These are phyloP conservation scores for Nudaria mundana DNA, from an alignment of 2,888 invertebrate species.

Conservation along the genomic window DNA sequence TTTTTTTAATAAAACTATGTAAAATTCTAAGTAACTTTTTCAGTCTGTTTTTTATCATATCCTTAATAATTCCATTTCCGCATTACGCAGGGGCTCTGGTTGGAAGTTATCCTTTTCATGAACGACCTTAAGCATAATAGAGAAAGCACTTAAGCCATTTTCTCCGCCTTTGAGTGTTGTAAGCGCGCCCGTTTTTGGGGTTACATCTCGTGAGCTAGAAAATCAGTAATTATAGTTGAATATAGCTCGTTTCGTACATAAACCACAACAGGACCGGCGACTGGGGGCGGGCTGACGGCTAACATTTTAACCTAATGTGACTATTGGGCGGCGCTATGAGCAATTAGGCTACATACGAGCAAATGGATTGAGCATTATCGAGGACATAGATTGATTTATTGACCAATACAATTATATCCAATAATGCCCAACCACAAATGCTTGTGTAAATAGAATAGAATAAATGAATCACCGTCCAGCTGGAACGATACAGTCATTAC, in stretches of 20 bases:
- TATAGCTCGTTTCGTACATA: constrained; percentile 56
- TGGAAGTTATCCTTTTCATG: constrained; percentile 81
- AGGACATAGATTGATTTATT: constrained; percentile 78
- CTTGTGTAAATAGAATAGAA: constrained; percentile 18
- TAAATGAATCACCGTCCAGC: constrained; percentile 29
- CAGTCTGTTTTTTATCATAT: constrained; percentile 29
- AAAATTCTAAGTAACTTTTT: neutral
- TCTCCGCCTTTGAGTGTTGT: constrained; percentile 81
- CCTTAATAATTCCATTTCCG: constrained; percentile 48
- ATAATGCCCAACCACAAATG: constrained; percentile 9
- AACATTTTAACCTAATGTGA: constrained; percentile 68
- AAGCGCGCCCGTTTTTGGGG: constrained; percentile 76
- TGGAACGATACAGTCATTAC: constrained; percentile 65
- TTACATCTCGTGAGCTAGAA: constrained; percentile 78
- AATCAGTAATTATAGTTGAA: constrained; percentile 75
- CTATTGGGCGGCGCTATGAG: constrained; percentile 76
- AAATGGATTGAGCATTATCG: constrained; percentile 79
- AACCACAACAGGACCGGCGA: constrained; percentile 32
- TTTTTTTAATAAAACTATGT: neutral
- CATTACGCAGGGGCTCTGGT: too few relatives aligned
- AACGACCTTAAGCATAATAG: constrained; percentile 81
- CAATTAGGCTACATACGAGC: constrained; percentile 75
- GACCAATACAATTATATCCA: constrained; percentile 41
- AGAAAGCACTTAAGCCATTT: constrained; percentile 82
- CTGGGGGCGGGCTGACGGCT: constrained; percentile 50